phyloP scores from a whole-genome alignment of 1,140 invertebrate species.

The Drosophila pandora region DNA sequence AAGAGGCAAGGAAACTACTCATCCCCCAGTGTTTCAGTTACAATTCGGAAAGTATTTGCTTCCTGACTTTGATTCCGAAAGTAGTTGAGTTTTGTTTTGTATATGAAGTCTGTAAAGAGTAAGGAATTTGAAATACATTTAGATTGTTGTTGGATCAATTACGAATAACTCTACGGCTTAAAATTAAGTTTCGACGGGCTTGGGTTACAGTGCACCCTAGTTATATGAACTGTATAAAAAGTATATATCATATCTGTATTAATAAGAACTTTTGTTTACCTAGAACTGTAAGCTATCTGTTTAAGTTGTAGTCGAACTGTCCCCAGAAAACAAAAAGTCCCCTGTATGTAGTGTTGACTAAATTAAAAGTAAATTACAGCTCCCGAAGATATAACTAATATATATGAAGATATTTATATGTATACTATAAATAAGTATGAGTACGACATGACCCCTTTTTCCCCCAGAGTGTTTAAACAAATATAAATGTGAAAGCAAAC shows the following conservation, averaged over 20 bases:
- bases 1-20: constrained; percentile 15
- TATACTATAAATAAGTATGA: constrained; percentile 48
- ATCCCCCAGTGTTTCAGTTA: constrained; percentile 16
- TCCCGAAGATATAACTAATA: constrained; percentile 38
- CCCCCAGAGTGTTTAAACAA: constrained; percentile 71
- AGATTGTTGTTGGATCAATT: constrained; percentile 41
- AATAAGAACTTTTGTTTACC: constrained; percentile 41
- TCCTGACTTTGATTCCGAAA: constrained; percentile 26
- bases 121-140: constrained; percentile 15
- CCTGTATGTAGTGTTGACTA: constrained; percentile 34
- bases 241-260: constrained; percentile 33
- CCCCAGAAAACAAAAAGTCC: constrained; percentile 1
- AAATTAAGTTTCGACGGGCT: neutral
- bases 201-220: constrained; percentile 15
- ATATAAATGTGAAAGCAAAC: constrained; percentile 75
- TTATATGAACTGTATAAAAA: constrained; percentile 41
- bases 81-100: constrained; percentile 41
- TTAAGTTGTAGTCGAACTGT: constrained; percentile 46
- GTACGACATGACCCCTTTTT: constrained; percentile 32
- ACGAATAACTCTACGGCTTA: constrained; percentile 5
- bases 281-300: constrained; percentile 35
- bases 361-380: constrained; percentile 2
- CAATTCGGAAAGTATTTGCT: constrained; percentile 39
- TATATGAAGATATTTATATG: constrained; percentile 42
- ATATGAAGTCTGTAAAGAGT: constrained; percentile 19